These are phyloP conservation scores for Cataglyphis rosenhaueri DNA, from an alignment of 2,888 invertebrate species.

Conservation along the genomic window DNA sequence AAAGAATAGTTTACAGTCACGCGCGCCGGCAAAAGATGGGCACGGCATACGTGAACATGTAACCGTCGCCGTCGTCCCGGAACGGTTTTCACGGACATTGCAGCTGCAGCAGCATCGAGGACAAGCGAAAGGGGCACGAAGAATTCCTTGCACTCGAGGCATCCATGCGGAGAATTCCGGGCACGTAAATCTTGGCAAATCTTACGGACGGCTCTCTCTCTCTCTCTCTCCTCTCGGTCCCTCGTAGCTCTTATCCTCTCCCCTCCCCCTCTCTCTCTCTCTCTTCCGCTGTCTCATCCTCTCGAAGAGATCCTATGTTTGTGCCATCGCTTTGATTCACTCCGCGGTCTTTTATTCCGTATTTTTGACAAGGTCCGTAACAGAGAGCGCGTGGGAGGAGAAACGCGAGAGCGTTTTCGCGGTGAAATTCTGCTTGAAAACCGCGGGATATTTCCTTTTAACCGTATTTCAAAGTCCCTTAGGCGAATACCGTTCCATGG, in stretches of 20 bases:
- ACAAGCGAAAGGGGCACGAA: slow-evolving; percentile 54
- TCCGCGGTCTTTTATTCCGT: slow-evolving; percentile 39
- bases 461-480: slow-evolving; percentile 49
- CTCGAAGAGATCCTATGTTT: slow-evolving; percentile 17
- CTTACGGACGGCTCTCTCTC: slow-evolving; percentile 67
- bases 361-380: slow-evolving; percentile 52
- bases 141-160: slow-evolving; percentile 71
- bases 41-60: slow-evolving; percentile 37
- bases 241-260: neutral
- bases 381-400: slow-evolving; percentile 15
- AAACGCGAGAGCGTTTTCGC: neutral
- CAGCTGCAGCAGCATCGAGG: slow-evolving; percentile 12
- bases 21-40: slow-evolving; percentile 26
- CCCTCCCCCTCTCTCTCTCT: neutral
- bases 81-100: slow-evolving; percentile 32
- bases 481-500: slow-evolving; percentile 25
- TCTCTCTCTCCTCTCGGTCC: neutral
- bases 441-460: slow-evolving; percentile 43
- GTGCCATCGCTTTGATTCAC: slow-evolving; percentile 49
- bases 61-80: slow-evolving; percentile 12
- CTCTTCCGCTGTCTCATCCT: neutral
- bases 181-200: slow-evolving; percentile 79
- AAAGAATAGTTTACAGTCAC: slow-evolving; percentile 58
- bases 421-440: slow-evolving; percentile 17
- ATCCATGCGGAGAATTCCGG: slow-evolving; percentile 73